phyloP scores from a whole-genome alignment of 37 sponge, comb jelly and placozoan genomes.

The Chondrilla cf. caribensis region DNA sequence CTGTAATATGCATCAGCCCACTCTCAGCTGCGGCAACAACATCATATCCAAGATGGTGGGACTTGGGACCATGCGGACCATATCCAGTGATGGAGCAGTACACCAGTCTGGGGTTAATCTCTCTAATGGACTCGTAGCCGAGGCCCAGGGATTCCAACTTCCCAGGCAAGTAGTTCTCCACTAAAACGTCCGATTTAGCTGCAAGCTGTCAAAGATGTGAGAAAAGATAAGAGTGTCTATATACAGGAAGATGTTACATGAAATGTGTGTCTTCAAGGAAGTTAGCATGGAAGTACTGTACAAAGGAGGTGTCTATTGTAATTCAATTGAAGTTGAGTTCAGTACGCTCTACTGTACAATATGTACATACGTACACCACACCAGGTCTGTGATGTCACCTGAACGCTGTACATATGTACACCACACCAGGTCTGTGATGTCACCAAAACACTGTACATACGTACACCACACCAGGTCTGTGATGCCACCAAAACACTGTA shows the following conservation, averaged over 20 bases:
- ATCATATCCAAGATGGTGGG: slow-evolving; percentile 66
- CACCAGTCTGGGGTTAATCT: slow-evolving; percentile 41
- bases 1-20: slow-evolving; percentile 77
- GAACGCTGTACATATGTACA: too few species aligned
- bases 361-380: too few species aligned
- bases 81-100: slow-evolving; percentile 81
- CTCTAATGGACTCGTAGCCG: slow-evolving; percentile 35
- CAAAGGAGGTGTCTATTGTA: too few species aligned
- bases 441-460: too few species aligned
- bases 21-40: slow-evolving; percentile 56
- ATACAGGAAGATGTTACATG: neutral
- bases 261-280: too few species aligned
- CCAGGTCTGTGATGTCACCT: too few species aligned
- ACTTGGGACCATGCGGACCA: slow-evolving; percentile 71
- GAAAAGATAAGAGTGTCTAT: neutral
- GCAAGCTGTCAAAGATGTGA: slow-evolving; percentile 48
- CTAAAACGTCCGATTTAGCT: slow-evolving; percentile 43
- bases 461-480: too few species aligned
- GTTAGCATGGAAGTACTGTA: too few species aligned
- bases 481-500: too few species aligned
- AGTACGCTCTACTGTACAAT: too few species aligned
- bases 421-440: too few species aligned
- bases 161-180: slow-evolving; percentile 77
- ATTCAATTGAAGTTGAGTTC: too few species aligned
- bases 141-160: slow-evolving; percentile 55